These are phyloP conservation scores for Lithophane socia DNA, from an alignment of 2,888 invertebrate genomes.

Conservation along the genomic window DNA sequence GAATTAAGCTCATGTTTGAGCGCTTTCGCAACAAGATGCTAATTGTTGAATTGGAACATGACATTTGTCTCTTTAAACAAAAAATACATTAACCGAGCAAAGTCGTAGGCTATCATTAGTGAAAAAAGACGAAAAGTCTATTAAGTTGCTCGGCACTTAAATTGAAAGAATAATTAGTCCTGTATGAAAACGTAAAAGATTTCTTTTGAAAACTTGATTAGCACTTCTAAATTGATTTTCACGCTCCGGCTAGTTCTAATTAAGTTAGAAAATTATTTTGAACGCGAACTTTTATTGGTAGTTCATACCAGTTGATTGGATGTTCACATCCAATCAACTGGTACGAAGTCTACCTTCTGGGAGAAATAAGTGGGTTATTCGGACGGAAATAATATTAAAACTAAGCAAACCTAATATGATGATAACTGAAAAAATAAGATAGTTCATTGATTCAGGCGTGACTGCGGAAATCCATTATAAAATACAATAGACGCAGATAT, in stretches of 20 bases:
- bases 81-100: neutral
- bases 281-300: constrained; percentile 28
- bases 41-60: neutral
- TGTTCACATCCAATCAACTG: neutral
- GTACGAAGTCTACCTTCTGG: neutral
- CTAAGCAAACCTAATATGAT: neutral
- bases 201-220: constrained; percentile 51
- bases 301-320: constrained; percentile 28
- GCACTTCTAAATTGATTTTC: constrained; percentile 46
- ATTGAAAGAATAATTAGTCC: constrained; percentile 40
- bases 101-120: neutral
- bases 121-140: constrained; percentile 2
- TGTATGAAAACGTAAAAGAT: constrained; percentile 39
- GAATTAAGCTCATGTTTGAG: constrained; percentile 15
- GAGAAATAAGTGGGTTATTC: constrained; percentile 12
- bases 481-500: too few species aligned
- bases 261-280: constrained; percentile 44
- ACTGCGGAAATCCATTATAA: too few species aligned
- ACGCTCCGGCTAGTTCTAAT: constrained; percentile 41
- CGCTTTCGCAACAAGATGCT: neutral
- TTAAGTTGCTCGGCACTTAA: constrained; percentile 23
- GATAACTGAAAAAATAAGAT: neutral
- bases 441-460: too few species aligned
- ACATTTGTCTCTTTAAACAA: neutral
- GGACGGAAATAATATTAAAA: neutral